These are phyloP conservation scores for Pissodes strobi DNA, from an alignment of 1,140 invertebrate genomes.

Conservation along the genomic window DNA sequence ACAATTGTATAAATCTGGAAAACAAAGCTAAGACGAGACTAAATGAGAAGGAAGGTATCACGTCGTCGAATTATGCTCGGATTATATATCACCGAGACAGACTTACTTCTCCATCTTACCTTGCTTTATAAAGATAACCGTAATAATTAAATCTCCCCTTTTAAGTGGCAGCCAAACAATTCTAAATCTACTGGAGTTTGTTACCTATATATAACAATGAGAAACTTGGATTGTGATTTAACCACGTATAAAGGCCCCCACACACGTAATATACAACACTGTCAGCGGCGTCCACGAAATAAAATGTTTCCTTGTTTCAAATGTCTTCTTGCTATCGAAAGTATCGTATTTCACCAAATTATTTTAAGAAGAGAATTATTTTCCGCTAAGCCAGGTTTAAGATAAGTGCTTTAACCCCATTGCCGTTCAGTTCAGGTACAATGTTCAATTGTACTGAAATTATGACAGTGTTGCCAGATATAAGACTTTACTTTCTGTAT, in stretches of 20 bases:
- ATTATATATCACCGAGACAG: constrained; percentile 52
- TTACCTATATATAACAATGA: constrained; percentile 51
- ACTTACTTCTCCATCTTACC: constrained; percentile 46
- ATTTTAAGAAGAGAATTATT: no score
- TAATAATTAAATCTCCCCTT: constrained; percentile 54
- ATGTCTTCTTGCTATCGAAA: no score
- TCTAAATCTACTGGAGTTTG: constrained; percentile 36
- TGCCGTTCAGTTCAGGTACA: no score
- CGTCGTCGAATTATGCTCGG: constrained; percentile 47
- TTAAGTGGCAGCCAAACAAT: constrained; percentile 36
- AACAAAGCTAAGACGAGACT: constrained; percentile 52
- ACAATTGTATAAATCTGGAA: constrained; percentile 56
- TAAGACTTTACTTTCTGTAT: no score
- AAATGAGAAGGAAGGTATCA: constrained; percentile 52
- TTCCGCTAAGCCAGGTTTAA: no score
- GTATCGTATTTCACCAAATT: no score
- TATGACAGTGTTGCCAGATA: no score
- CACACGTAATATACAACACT: constrained; percentile 27
- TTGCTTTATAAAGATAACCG: constrained; percentile 55
- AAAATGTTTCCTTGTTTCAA: no score
- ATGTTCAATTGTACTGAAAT: no score
- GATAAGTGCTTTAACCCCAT: no score
- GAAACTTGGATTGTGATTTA: constrained; percentile 31
- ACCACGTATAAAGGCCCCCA: constrained; percentile 7
- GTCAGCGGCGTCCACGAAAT: constrained; percentile 21